Percentiles rank a stretch among this genome's conserved stretches.
phyloP scores from a whole-genome alignment of 2,113 vertebrate species.

The Pipa parva region DNA sequence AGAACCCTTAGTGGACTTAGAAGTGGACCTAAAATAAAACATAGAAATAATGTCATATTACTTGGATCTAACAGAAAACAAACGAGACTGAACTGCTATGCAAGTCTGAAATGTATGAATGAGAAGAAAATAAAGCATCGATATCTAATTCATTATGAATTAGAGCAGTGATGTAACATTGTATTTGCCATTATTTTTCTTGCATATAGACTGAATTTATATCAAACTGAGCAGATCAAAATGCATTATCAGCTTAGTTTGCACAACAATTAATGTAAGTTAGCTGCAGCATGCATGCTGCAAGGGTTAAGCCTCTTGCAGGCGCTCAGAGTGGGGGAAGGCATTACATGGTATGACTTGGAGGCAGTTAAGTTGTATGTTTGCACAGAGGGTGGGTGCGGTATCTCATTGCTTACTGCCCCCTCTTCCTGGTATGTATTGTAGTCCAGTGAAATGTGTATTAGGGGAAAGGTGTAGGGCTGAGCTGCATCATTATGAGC shows the following conservation, averaged over 20 bases:
- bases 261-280: not conserved
- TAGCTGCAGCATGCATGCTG: not conserved
- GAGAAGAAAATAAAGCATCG: no score
- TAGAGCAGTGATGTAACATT: no score
- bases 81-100: no score
- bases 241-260: no score
- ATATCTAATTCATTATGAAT: no score
- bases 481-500: slow-evolving; percentile 9
- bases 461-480: slow-evolving; percentile 2
- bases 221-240: no score
- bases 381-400: slow-evolving; percentile 34
- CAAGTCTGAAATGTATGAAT: no score
- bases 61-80: not conserved
- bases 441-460: not conserved
- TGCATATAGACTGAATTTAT: no score
- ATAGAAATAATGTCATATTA: slow-evolving; percentile 4
- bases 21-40: slow-evolving; percentile 35
- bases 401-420: slow-evolving; percentile 15
- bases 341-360: slow-evolving; percentile 6
- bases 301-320: slow-evolving; percentile 9
- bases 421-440: slow-evolving; percentile 23
- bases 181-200: no score
- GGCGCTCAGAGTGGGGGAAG: not conserved
- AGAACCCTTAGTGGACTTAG: slow-evolving; percentile 20
- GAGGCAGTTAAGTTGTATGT: slow-evolving; percentile 19